phyloP scores from a whole-genome alignment of 2,888 invertebrate species.

The Catonia carolina region DNA sequence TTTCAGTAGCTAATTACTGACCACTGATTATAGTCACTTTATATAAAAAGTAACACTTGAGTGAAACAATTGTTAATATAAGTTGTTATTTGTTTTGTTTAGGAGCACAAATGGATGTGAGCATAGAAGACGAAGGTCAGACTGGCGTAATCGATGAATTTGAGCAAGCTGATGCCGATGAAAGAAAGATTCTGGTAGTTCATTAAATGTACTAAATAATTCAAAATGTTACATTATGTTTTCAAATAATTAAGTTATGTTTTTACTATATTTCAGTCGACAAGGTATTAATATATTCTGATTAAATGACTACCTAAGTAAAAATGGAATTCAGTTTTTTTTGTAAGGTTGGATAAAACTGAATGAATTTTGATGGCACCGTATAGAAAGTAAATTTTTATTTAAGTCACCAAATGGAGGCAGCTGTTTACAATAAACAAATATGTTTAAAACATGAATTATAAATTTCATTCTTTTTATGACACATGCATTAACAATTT shows the following conservation, averaged over 20 bases:
- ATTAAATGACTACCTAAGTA: neutral
- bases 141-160: constrained; percentile 33
- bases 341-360: constrained; percentile 23
- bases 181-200: constrained; percentile 33
- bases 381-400: too few species aligned
- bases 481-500: too few species aligned
- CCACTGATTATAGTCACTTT: too few species aligned
- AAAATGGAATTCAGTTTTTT: neutral
- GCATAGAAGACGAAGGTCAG: constrained; percentile 33
- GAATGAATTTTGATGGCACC: constrained; percentile 3
- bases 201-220: neutral
- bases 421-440: too few species aligned
- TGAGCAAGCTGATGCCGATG: constrained; percentile 29
- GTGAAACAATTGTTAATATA: too few species aligned
- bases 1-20: too few species aligned
- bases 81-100: constrained; percentile 7
- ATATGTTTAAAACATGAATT: too few species aligned
- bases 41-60: too few species aligned
- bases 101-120: constrained; percentile 29
- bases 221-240: neutral
- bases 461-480: too few species aligned
- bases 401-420: too few species aligned
- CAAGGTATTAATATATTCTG: neutral
- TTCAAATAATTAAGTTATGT: neutral
- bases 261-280: neutral